These are phyloP conservation scores for Tineola bisselliella DNA, from an alignment of 2,888 invertebrate species.

Conservation along the genomic window DNA sequence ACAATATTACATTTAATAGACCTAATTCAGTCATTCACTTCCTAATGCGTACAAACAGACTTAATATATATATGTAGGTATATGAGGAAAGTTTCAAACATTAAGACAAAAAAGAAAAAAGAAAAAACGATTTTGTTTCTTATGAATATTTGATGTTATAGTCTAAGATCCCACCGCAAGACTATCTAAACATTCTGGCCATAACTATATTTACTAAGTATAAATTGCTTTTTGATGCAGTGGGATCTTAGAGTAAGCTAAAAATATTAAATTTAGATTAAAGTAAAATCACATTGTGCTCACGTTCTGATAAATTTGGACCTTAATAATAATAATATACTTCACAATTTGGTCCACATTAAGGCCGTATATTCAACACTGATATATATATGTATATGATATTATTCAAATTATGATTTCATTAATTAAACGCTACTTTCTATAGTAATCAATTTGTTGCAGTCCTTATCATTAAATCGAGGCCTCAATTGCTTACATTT, in stretches of 20 bases:
- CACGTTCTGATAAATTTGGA: slow-evolving; percentile 7
- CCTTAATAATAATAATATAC: slow-evolving; percentile 6
- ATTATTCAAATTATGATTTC: not conserved
- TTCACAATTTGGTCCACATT: slow-evolving; percentile 11
- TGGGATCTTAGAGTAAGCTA: not conserved
- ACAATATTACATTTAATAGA: not conserved
- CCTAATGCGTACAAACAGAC: not conserved
- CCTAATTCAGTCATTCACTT: slow-evolving; percentile 10
- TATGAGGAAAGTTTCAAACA: not conserved
- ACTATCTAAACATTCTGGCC: no score
- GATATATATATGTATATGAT: not conserved
- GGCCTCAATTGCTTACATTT: slow-evolving; percentile 13
- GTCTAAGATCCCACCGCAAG: no score
- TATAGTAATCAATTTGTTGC: slow-evolving; percentile 21
- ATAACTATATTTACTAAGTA: no score
- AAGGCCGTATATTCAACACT: slow-evolving; percentile 11
- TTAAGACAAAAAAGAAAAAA: not conserved
- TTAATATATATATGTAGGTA: not conserved
- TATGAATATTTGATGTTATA: no score
- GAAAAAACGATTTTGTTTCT: not conserved
- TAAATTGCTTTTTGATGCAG: no score
- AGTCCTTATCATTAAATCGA: slow-evolving; percentile 19
- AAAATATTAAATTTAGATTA: not conserved
- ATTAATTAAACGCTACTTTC: slow-evolving; percentile 10
- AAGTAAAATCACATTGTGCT: slow-evolving; percentile 2